These are phyloP conservation scores for Melierax canorus DNA, from an alignment of 2,113 vertebrate genomes.

Conservation along the genomic window DNA sequence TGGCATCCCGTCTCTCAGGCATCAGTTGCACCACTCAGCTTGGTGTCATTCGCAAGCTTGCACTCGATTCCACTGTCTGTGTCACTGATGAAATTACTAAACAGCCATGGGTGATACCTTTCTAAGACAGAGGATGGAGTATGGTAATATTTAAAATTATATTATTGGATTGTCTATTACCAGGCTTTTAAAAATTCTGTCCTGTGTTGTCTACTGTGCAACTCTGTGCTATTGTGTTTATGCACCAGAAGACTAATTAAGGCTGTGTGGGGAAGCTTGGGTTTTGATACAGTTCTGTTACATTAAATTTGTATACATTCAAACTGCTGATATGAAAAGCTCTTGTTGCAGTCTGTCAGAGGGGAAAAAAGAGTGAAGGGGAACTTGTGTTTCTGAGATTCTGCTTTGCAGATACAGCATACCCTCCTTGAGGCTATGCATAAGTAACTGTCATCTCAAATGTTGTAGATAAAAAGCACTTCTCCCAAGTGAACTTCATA, in stretches of 20 bases:
- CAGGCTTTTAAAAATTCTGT: not conserved
- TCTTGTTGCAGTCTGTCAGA: not conserved
- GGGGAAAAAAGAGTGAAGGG: not conserved
- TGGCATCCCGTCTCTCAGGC: rapidly evolving
- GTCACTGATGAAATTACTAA: not conserved
- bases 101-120: not conserved
- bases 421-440: not conserved
- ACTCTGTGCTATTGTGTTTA: not conserved
- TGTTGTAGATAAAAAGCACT: not conserved
- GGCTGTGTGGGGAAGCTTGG: not conserved
- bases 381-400: not conserved
- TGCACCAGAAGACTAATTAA: not conserved
- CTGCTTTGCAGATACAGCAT: not conserved
- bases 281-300: not conserved
- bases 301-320: not conserved
- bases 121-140: not conserved
- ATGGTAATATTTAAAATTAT: not conserved
- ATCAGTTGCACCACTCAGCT: not conserved
- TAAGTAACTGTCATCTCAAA: not conserved
- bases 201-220: not conserved
- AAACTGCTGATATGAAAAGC: not conserved
- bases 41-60: not conserved
- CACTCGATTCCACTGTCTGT: not conserved
- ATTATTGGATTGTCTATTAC: not conserved
- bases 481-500: not conserved